Percentiles rank a stretch among this genome's conserved stretches.
Conservation (phyloP, 1,140 invertebrate species). For the Lordiphosa clarofinis region DNA sequence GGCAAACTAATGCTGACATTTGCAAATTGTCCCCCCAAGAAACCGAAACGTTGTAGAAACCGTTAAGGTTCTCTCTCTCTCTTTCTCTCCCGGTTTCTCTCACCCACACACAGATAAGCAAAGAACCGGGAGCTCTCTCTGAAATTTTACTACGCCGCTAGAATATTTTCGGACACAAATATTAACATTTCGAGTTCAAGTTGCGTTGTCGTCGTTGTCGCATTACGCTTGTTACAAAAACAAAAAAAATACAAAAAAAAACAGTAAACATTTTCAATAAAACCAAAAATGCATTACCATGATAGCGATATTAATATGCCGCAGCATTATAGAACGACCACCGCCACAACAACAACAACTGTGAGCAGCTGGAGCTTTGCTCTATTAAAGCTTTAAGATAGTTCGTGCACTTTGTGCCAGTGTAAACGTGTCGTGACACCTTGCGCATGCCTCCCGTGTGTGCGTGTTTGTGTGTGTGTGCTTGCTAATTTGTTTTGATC, state of each 20-base stretch:
- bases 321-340: constrained; percentile 14
- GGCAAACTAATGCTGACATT: constrained; percentile 44
- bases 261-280: constrained; percentile 17
- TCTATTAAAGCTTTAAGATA: constrained; percentile 14
- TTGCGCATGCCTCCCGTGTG: constrained; percentile 7
- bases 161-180: constrained; percentile 68
- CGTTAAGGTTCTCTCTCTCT: constrained; percentile 27
- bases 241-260: constrained; percentile 21
- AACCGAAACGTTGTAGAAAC: constrained; percentile 21
- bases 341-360: constrained; percentile 15
- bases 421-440: constrained; percentile 18
- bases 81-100: constrained; percentile 5
- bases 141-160: constrained; percentile 68
- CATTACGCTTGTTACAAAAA: constrained; percentile 13
- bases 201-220: constrained; percentile 58
- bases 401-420: constrained; percentile 22
- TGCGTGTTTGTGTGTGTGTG: constrained; percentile 25
- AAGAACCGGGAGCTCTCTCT: constrained; percentile 1
- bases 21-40: constrained; percentile 22
- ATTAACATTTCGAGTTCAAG: constrained; percentile 37
- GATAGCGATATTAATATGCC: constrained; percentile 15
- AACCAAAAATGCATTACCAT: constrained; percentile 33
- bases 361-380: constrained; percentile 5
- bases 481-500: constrained; percentile 51
- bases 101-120: constrained; percentile 3